These are phyloP conservation scores for Eleginops maclovinus DNA, from an alignment of 2,113 vertebrate species.

Conservation along the genomic window DNA sequence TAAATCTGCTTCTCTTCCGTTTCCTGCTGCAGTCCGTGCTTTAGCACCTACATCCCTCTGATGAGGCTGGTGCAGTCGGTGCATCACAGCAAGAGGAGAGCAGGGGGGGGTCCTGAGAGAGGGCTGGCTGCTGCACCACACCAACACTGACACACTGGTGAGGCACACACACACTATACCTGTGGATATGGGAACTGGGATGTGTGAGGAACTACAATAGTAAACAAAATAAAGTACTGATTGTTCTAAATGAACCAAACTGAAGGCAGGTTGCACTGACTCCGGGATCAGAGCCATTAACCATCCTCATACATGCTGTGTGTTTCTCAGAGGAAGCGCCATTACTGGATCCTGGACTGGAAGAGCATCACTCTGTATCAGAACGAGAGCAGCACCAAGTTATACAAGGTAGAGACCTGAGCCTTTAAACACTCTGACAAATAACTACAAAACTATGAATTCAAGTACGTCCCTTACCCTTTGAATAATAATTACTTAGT, in stretches of 20 bases:
- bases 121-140: conserved; percentile 83
- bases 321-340: conserved; percentile 80
- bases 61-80: conserved; percentile 84
- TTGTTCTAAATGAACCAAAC: background rate
- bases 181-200: too few species aligned
- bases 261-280: background rate
- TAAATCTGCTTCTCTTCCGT: background rate
- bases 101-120: conserved; percentile 70
- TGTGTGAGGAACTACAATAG: too few species aligned
- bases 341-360: conserved; percentile 84
- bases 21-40: conserved; percentile 68
- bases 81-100: conserved; percentile 75
- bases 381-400: conserved; percentile 81
- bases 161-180: conserved; percentile 21
- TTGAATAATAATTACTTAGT: too few species aligned
- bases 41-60: conserved; percentile 83
- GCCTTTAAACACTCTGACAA: too few species aligned
- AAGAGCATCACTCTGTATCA: conserved; percentile 83
- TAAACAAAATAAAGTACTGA: too few species aligned
- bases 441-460: too few species aligned
- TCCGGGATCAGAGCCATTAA: background rate
- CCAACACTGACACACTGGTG: conserved; percentile 79
- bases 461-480: too few species aligned
- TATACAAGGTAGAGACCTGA: conserved; percentile 76
- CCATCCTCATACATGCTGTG: background rate